These are phyloP conservation scores for Caenorhabditis japonica DNA, from an alignment of 2,888 invertebrate species.

Conservation along the genomic window DNA sequence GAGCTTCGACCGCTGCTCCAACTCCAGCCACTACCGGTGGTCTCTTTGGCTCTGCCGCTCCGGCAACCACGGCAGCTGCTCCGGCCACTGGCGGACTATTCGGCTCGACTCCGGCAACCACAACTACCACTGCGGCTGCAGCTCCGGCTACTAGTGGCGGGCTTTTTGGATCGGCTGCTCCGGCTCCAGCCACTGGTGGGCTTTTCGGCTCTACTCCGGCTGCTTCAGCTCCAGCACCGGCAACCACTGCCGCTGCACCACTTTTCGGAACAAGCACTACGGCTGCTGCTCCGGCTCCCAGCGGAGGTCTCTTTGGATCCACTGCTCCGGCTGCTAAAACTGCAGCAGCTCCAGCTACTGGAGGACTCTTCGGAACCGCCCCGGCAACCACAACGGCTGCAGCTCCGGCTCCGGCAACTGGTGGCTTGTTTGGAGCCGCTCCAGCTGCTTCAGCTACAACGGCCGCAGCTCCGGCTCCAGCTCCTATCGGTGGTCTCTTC, in stretches of 20 bases:
- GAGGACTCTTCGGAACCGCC: conserved; percentile 7
- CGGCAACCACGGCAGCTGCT: conserved; percentile 5
- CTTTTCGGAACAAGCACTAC: not conserved
- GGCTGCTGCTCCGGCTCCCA: not conserved
- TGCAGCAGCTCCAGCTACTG: not conserved
- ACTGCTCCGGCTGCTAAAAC: not conserved
- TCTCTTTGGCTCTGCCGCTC: conserved; percentile 8
- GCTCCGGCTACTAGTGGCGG: not conserved
- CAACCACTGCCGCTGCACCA: not conserved
- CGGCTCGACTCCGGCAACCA: conserved; percentile 4
- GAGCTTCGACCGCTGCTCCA: conserved; percentile 10
- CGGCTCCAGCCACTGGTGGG: conserved; percentile 1
- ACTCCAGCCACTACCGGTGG: conserved; percentile 4
- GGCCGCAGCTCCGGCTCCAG: not conserved
- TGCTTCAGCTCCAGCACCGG: not conserved
- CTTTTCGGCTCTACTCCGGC: not conserved
- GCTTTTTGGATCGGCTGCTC: not conserved
- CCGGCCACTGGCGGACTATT: conserved; percentile 13
- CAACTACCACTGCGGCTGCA: not conserved
- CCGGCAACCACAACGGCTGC: conserved; percentile 3
- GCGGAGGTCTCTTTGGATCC: not conserved
- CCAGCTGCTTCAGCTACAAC: not conserved
- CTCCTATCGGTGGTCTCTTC: not conserved
- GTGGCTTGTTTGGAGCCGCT: no score
- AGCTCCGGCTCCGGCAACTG: no score